phyloP scores from a whole-genome alignment of 2,888 invertebrate genomes.

The Andrena chrysosceles region DNA sequence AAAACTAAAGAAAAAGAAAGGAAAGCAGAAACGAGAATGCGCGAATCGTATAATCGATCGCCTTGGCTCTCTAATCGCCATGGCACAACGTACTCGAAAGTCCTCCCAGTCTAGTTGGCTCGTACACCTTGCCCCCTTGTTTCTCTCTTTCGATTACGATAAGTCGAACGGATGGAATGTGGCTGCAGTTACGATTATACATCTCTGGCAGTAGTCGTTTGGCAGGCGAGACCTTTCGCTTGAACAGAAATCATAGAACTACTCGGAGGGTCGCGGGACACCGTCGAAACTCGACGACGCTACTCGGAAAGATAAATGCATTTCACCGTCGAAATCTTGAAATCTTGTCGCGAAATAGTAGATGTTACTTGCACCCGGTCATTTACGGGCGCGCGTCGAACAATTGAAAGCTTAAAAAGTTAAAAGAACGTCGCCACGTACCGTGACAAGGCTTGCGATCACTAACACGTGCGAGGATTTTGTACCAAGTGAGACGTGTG shows the following conservation, averaged over 20 bases:
- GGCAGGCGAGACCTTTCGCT: slow-evolving; percentile 53
- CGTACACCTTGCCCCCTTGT: slow-evolving; percentile 36
- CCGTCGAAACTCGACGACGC: slow-evolving; percentile 15
- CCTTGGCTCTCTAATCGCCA: slow-evolving; percentile 27
- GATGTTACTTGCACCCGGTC: background rate
- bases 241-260: slow-evolving; percentile 61
- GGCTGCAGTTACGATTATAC: slow-evolving; percentile 63
- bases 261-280: slow-evolving; percentile 10
- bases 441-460: background rate
- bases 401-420: slow-evolving; percentile 23
- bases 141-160: slow-evolving; percentile 51
- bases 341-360: background rate
- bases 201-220: slow-evolving; percentile 60
- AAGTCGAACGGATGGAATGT: slow-evolving; percentile 74
- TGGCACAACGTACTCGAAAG: slow-evolving; percentile 34
- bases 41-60: slow-evolving; percentile 45
- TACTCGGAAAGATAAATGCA: background rate
- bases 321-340: background rate
- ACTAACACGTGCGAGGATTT: background rate
- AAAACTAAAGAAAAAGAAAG: background rate
- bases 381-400: slow-evolving; percentile 2
- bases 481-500: background rate
- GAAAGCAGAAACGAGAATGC: slow-evolving; percentile 17
- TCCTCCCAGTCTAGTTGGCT: slow-evolving; percentile 16
- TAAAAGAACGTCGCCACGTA: slow-evolving; percentile 32